A percentile compares a stretch with the other conserved stretches of the same genome.
phyloP scores from a whole-genome alignment of 1,140 invertebrate species.

The Leptestheria dahalacensis region DNA sequence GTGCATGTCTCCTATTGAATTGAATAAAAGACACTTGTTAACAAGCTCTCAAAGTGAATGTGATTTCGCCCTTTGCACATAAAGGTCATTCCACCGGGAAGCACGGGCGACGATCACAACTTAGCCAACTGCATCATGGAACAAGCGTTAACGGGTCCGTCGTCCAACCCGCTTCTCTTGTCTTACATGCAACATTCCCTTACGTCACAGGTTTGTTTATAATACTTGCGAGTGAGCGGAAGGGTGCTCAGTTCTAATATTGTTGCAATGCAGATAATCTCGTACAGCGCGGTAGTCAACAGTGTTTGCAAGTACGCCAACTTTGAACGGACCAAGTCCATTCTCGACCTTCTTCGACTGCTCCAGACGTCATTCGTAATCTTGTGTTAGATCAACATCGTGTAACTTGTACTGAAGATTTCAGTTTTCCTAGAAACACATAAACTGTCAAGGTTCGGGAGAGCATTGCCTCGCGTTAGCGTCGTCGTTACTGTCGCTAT shows the following conservation, averaged over 20 bases:
- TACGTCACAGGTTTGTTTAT: constrained; percentile 47
- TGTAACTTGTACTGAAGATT: constrained; percentile 11
- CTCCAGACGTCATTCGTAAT: not conserved
- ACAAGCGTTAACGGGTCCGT: constrained; percentile 78
- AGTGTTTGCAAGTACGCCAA: constrained; percentile 78
- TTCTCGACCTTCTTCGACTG: constrained; percentile 58
- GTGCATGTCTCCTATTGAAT: constrained; percentile 2
- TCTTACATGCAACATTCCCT: constrained; percentile 84
- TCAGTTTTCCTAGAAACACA: constrained; percentile 34
- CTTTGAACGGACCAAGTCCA: constrained; percentile 74
- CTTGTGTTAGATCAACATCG: constrained; percentile 14
- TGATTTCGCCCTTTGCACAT: no score
- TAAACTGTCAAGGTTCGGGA: constrained; percentile 54
- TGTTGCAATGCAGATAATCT: constrained; percentile 64
- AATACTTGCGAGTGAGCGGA: constrained; percentile 10
- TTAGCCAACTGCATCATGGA: constrained; percentile 81
- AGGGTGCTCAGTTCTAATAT: constrained; percentile 10
- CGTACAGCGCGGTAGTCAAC: constrained; percentile 71
- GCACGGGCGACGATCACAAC: constrained; percentile 80
- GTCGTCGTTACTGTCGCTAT: constrained; percentile 53
- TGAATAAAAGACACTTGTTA: constrained; percentile 1
- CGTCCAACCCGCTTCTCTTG: constrained; percentile 74
- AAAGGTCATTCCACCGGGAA: constrained; percentile 34
- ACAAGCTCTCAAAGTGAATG: no score
- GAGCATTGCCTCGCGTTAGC: constrained; percentile 64